Conservation (phyloP, 2,888 invertebrate genomes). For the Deilephila elpenor region DNA sequence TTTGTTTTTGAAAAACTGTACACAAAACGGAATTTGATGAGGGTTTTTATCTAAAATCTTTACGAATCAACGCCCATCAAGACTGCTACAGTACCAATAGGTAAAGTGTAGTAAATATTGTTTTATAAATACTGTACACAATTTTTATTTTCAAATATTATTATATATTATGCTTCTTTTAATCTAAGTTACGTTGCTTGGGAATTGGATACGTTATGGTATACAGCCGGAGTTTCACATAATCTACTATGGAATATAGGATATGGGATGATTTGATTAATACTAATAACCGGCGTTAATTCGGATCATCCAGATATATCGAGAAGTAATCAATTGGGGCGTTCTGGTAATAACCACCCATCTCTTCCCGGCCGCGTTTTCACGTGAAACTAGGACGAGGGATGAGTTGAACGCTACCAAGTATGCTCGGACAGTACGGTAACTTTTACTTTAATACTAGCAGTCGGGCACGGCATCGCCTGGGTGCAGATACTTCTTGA, state of each 20-base stretch:
- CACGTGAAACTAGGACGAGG: constrained; percentile 68
- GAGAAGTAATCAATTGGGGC: constrained; percentile 40
- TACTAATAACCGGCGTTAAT: constrained; percentile 16
- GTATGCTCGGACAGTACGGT: constrained; percentile 17
- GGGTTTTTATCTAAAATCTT: too few species aligned
- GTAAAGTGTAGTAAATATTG: too few species aligned
- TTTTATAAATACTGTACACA: too few species aligned
- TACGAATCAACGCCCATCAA: too few species aligned
- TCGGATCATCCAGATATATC: constrained; percentile 41
- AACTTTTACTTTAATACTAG: background rate
- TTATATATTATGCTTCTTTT: too few species aligned
- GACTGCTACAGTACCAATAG: too few species aligned
- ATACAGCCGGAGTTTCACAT: background rate
- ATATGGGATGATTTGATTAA: constrained; percentile 23
- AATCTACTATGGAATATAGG: background rate
- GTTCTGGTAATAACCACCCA: constrained; percentile 42
- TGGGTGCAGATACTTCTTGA: too few species aligned
- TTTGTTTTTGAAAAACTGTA: too few species aligned
- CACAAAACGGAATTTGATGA: too few species aligned
- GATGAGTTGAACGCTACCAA: constrained; percentile 39
- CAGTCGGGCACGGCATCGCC: too few species aligned
- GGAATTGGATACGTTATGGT: background rate
- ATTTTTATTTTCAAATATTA: too few species aligned
- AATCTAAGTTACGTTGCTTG: background rate
- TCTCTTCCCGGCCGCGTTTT: constrained; percentile 43